Evolutionary conservation across 1,140 invertebrate genomes (phyloP), one percentile per base, ranked within the genome.

Genomic region (Proales similis): DNA sequence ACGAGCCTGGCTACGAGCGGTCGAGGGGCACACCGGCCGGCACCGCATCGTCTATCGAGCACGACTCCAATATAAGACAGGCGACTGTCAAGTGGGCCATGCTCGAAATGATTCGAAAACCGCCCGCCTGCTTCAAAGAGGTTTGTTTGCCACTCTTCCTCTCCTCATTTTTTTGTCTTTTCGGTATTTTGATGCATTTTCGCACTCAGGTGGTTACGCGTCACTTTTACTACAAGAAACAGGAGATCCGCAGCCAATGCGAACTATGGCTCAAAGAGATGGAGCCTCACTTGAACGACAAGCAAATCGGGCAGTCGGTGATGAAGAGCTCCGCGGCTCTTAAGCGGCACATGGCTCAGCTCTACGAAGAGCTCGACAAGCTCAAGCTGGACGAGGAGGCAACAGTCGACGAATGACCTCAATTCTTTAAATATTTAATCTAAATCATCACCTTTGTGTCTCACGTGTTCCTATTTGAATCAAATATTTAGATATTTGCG

Each of bases 1-100:
- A 97, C 78, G 92, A 96, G 75, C 92, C 92, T 20, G 91, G 91
- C 20, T 95, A 92, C 76, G 91, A 96, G 78, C 81, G 90, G 64
- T 87, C 86, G 60, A 80, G 89, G 33, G 89, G 89, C 47, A 90
- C 89, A 45, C 83, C 87, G 19, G 83, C 84, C 24, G 91, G 89
- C 65, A 87, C 83, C 67, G 85, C 86, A 71, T 89, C 86, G 73
- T 79, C 76, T 6, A 80, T 86, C 68, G 90, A 93, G 74, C 95
- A 95, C 77, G 93, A 95, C 76, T 85, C 88, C 65, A 93, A 93
- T 74, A 91, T 96, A 68, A 86, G 88, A 75, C 88, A 92, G 76
- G 90, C 90, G 4, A 92, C 88, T 51, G 86, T 90, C 32, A 85
- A 88, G 71, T 95, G 90, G 88, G 91, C 89, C 36, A 94, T 95